Base-by-base conservation (phyloP, 2,113 vertebrate species). In the Prionailurus bengalensis region DNA sequence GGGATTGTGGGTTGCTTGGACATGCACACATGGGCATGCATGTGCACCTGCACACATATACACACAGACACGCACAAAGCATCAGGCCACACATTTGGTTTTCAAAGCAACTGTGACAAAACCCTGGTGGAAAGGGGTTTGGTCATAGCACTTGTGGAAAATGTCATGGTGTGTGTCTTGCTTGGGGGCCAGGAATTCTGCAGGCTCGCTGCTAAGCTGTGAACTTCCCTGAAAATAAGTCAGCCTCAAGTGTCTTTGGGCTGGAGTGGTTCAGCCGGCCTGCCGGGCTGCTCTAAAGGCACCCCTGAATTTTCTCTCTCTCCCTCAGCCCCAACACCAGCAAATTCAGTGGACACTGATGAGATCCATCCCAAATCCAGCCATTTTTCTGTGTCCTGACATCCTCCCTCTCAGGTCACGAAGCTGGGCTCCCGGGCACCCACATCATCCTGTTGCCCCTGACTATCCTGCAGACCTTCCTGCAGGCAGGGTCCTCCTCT, bases 21-120 rank as follows among this genome's bases (percentile, higher is more conserved):
- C 42, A 5, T 21, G 15, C 7, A 2, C 13, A 15, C 13, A 0
- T 1, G n/a, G n/a, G 14, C 10, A 13, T 29, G 12, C 73, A 1
- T 4, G 66, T n/a, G 3, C 29, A 13, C 55, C 33, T 27, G 16
- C 74, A 4, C 29, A 17, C 31, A 14, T 9, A 33, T 8, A 39
- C 10, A 81, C 27, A 31, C 21, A 58, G 21, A 71, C 11, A 11
- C 1, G 36, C 3, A 17, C 29, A 45, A 36, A 66, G 16, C n/a
- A 13, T 27, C 6, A 1, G 85, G 63, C 33, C 45, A 21, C 4
- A 2, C 29, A 10, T 63, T 74, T 42, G 1, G 70, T 74, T 63
- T 88, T 66, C 15, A 36, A 36, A 58, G 36, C 25, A 27, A 39
- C 39, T 1, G 0, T 66, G 83, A 97, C 45, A 70, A 48, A 71